Base-by-base conservation (phyloP, 2,797 vertebrate species). In the Eulemur rubriventer region DNA sequence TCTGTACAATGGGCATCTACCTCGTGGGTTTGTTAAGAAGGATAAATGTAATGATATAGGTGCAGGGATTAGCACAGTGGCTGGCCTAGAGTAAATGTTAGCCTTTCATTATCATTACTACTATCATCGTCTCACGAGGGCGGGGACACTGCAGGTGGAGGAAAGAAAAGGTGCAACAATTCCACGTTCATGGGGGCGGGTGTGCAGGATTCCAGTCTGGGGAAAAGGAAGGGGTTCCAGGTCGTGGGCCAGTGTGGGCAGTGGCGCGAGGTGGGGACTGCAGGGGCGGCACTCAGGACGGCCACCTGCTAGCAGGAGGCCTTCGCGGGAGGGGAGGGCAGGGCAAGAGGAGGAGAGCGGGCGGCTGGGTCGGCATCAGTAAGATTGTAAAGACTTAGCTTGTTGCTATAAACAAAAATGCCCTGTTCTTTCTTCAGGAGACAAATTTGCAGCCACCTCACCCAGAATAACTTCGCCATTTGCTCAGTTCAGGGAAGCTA, bases 161-260 rank as follows among this genome's bases (percentile, higher is more conserved):
- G n/a, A 38, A 26, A 6, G 20, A 22, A n/a, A 6, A 8, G 1
- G 6, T 4, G 4, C 8, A 17, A 50, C n/a, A 57, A 30, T 7
- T 24, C 24, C 28, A 7, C 6, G 0, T 22, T 30, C 57, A 12
- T 16, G 2, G 35, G 41, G 10, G 28, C 5, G 7, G 16, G 13
- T 6, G 50, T 38, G 63, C 2, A 12, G 41, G 65, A 22, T 22
- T 73, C 18, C 5, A 48, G 63, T 38, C 35, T 73, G 59, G 59
- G 7, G 14, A 13, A n/a, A 16, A n/a, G 22, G 57, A 38, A 48
- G 24, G 26, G 11, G 9, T 18, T 63, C 67, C 9, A 26, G 73
- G 3, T 1, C 14, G 41, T 1, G 50, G 20, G 72, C 14, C 0
- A 1, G 30, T 0, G 1, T 3, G 16, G 43, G 57, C n/a, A 2